These are phyloP conservation scores for Pediacus dermestoides DNA, from an alignment of 2,888 invertebrate species.

Conservation along the genomic window DNA sequence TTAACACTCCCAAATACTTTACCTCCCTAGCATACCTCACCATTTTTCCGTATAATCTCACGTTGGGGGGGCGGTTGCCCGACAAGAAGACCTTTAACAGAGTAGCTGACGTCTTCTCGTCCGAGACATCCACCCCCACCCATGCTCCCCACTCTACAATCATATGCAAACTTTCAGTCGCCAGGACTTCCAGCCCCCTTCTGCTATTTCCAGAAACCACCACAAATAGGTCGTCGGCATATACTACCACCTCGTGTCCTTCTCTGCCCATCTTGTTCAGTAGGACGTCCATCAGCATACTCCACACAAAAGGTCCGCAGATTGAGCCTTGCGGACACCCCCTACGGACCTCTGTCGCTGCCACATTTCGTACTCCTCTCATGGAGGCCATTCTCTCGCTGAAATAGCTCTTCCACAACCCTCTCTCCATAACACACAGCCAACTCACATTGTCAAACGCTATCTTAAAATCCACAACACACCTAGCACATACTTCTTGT, in stretches of 20 bases:
- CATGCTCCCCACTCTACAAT: neutral
- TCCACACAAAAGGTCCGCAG: no score
- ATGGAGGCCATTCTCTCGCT: neutral
- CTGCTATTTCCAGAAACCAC: neutral
- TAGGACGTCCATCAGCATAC: neutral
- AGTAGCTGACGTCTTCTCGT: neutral
- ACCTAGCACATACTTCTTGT: conserved; percentile 12
- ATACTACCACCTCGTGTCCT: neutral
- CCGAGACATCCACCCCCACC: neutral
- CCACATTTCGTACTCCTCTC: neutral
- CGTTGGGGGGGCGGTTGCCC: neutral
- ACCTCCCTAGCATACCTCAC: neutral
- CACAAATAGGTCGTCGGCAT: neutral
- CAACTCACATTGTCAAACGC: conserved; percentile 15
- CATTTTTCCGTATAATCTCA: neutral
- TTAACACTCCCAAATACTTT: neutral
- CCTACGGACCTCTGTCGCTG: neutral
- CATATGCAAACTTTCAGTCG: neutral
- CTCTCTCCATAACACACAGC: neutral
- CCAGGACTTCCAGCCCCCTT: neutral
- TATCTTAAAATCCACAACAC: conserved; percentile 14
- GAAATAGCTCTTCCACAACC: conserved; percentile 3
- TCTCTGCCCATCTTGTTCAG: neutral
- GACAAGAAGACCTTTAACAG: neutral
- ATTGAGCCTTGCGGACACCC: conserved; percentile 5